A percentile compares a stretch with the other conserved stretches of the same genome.
phyloP scores from a whole-genome alignment of 2,797 vertebrate genomes.

The Spheniscus humboldti region DNA sequence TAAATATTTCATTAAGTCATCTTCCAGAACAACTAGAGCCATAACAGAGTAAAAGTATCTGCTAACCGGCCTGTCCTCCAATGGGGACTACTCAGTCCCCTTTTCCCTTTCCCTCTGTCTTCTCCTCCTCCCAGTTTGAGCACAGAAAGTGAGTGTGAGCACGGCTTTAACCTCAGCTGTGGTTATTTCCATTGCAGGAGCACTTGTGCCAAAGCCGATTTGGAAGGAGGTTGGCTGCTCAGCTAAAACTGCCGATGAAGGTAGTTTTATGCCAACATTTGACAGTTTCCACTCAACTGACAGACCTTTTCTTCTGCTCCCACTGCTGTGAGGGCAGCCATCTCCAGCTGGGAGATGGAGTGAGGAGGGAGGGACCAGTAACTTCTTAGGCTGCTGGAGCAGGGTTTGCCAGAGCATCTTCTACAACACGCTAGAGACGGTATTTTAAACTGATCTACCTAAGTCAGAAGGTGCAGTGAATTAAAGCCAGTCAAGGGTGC shows the following conservation, averaged over 20 bases:
- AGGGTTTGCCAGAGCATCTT: background rate
- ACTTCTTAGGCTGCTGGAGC: background rate
- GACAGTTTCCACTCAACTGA: background rate
- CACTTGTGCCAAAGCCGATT: background rate
- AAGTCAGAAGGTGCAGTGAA: background rate
- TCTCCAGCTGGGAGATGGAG: background rate
- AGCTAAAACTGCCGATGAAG: background rate
- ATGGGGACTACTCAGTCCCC: background rate
- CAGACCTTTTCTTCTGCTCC: background rate
- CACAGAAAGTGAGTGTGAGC: background rate
- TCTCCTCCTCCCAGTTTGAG: background rate
- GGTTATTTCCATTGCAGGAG: background rate
- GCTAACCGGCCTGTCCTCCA: background rate
- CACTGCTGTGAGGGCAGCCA: background rate
- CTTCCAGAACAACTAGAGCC: background rate
- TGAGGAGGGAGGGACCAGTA: background rate
- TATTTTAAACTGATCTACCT: background rate
- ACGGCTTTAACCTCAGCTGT: background rate
- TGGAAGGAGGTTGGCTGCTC: background rate
- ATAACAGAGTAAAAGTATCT: background rate
- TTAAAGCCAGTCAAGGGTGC: background rate
- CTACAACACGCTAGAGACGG: rapidly evolving
- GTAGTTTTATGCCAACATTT: background rate
- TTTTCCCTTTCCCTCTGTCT: background rate
- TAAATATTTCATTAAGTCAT: background rate